Evolutionary conservation across 2,797 vertebrate genomes (phyloP).

Genomic region (Girardinus metallicus): DNA sequence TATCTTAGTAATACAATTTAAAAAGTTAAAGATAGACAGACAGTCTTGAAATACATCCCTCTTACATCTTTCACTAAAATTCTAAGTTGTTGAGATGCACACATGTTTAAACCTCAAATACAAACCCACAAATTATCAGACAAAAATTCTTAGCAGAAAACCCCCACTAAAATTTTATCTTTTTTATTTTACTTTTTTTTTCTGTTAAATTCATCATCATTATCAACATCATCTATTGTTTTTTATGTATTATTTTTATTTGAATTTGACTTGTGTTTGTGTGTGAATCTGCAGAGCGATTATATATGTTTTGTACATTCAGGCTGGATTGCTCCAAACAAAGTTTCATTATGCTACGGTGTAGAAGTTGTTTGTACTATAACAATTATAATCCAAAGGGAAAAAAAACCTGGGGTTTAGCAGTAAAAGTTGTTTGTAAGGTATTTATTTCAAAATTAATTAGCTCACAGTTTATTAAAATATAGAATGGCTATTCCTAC

Average conservation of each 20-base stretch:
- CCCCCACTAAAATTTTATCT: neutral
- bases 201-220: neutral
- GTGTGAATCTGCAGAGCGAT: neutral
- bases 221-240: neutral
- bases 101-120: neutral
- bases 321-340: neutral
- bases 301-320: neutral
- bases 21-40: neutral
- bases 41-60: too few relatives aligned
- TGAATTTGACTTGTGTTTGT: neutral
- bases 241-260: neutral
- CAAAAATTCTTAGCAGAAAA: neutral
- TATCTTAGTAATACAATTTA: neutral
- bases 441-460: neutral
- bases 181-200: neutral
- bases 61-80: too few relatives aligned
- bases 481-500: neutral
- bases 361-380: neutral
- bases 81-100: too few relatives aligned
- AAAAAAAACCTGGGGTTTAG: neutral
- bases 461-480: neutral
- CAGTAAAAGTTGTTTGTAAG: neutral
- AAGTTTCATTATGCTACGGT: neutral
- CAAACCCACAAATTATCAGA: neutral
- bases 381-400: neutral